Evolutionary conservation across 2,113 vertebrate species (phyloP).

Genomic region (Phyllostomus hastatus): DNA sequence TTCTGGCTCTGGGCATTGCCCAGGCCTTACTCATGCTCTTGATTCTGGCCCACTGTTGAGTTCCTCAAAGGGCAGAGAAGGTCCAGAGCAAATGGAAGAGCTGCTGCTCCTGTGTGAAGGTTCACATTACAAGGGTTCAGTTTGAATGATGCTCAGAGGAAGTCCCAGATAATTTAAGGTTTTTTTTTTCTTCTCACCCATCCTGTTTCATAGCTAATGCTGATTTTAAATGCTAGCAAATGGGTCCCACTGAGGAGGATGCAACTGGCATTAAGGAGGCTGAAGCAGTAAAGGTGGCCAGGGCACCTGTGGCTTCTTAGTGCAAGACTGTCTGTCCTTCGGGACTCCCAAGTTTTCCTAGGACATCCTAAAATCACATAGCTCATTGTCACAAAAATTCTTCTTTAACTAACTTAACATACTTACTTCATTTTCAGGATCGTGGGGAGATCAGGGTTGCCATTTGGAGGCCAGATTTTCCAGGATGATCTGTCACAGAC

Average conservation of each 20-base stretch:
- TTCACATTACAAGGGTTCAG: not conserved
- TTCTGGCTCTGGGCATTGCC: constrained; percentile 66
- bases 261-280: not conserved
- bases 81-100: not conserved
- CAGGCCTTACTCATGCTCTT: constrained; percentile 71
- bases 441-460: not conserved
- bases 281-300: not conserved
- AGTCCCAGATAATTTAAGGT: not conserved
- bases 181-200: not conserved
- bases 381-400: not conserved
- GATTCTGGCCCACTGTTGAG: not conserved
- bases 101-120: not conserved
- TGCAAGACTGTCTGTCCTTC: not conserved
- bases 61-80: not conserved
- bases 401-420: not conserved
- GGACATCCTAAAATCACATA: not conserved
- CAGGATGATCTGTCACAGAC: not conserved
- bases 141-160: not conserved
- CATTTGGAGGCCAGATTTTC: not conserved
- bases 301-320: not conserved
- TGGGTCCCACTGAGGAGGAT: rapidly evolving
- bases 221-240: not conserved
- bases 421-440: not conserved
- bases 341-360: not conserved
- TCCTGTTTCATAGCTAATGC: not conserved